Base-by-base conservation (phyloP, 1,140 invertebrate genomes). In the Pseudobourletiella spinata region DNA sequence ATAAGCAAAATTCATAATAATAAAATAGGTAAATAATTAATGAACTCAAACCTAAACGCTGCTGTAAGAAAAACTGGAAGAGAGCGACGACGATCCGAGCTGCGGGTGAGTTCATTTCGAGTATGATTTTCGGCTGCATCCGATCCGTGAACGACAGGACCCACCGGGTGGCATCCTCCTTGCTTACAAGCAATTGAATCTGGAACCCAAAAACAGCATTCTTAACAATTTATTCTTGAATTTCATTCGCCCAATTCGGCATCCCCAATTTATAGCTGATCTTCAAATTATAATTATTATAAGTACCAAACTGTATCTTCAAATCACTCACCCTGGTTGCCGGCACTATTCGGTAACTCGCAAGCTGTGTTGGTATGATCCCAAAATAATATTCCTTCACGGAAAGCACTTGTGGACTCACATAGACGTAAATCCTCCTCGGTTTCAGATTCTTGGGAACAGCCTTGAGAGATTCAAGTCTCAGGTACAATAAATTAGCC, bases 311-410 rank as follows among this genome's bases (percentile, higher is more conserved):
- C n/a, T n/a, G n/a, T n/a, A n/a, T n/a, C n/a, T n/a, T n/a, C n/a
- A n/a, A n/a, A n/a, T n/a, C n/a, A n/a, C n/a, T 76, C 77, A 89
- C 86, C 79, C 91, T 91, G 43, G 89, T 92, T 20, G 88, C 91
- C 20, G 92, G 91, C 75, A 90, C 93, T 35, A 96, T 80, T 22
- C 91, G 82, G 77, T 92, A 95, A 18, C 90, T 91, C 55, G 86
- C 88, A 56, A 95, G 78, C 65, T 89, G 80, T 75, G 91, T 93
- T 32, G 90, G 90, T 73, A 95, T 91, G 71, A 96, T 87, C 77
- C 88, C 91, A 60, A 95, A 78, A 64, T 93, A 82, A 78, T 89
- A 89, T 77, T 95, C 91, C 77, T 94, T 94, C 68, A 96, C 83
- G 30, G 88, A 91, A 44, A 92, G 76, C 77, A 90, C 86, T 76